Evolutionary conservation across 2,113 vertebrate species (phyloP).

Genomic region (Deroptyus accipitrinus): DNA sequence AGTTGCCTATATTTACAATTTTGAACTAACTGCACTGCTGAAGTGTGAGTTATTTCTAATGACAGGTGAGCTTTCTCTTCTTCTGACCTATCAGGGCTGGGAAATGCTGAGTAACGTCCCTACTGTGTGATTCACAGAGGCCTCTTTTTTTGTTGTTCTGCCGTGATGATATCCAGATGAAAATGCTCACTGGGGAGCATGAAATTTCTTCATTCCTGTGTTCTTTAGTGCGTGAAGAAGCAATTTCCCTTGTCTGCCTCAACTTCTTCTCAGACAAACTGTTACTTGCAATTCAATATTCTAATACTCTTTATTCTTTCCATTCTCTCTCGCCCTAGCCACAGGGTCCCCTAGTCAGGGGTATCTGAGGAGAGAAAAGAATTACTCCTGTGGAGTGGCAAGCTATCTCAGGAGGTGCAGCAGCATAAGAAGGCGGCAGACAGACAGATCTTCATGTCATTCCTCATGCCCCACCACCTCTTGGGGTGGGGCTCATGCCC

Average conservation of each 20-base stretch:
- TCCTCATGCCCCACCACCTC: not conserved
- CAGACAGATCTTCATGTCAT: not conserved
- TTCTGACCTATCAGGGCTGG: not conserved
- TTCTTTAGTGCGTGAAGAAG: not conserved
- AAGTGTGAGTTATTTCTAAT: not conserved
- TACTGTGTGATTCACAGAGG: not conserved
- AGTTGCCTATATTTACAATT: not conserved
- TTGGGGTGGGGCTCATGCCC: not conserved
- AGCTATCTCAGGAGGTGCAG: not conserved
- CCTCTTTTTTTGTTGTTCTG: not conserved
- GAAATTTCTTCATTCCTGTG: not conserved
- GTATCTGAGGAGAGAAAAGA: not conserved
- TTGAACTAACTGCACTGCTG: not conserved
- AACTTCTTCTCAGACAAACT: not conserved
- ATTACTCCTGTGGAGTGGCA: not conserved
- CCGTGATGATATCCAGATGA: not conserved
- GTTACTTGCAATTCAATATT: not conserved
- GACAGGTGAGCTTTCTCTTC: not conserved
- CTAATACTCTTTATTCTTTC: not conserved
- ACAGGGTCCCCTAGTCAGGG: not conserved
- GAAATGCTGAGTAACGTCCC: not conserved
- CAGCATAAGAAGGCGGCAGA: not conserved
- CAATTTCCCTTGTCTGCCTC: not conserved
- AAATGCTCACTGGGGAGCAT: not conserved
- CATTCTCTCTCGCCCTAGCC: not conserved